Evolutionary conservation across 2,113 vertebrate species (phyloP), one percentile per base, ranked within the genome.

Genomic region (Hydrolagus affinis): DNA sequence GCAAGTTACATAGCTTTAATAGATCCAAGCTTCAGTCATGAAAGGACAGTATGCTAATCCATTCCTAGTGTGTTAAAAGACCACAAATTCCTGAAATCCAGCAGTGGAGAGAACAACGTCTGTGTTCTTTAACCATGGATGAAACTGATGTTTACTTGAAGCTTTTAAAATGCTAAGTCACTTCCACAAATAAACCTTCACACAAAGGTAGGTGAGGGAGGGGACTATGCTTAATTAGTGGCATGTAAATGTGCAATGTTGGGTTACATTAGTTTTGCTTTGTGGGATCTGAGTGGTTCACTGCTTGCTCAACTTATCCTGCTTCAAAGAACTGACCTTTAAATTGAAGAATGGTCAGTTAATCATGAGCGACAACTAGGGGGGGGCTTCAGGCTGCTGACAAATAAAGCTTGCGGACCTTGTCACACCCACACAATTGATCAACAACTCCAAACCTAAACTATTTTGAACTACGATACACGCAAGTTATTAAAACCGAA

Each of bases 241-340:
- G 44, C 6, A 44, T 44, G 44, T 44, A 44, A 44, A 44, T 44
- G 32, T 19, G 6, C 11, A 30, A 44, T 28, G 28, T 74, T 14
- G 8, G n/a, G 30, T 17, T 19, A 32, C 72, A 14, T 70, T 70
- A 74, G 32, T 74, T 44, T 17, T 9, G 4, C 72, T 44, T 30
- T 1, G 30, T 74, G 72, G 30, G 72, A 32, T 74, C 32, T 14
- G 72, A 44, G 28, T 32, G 14, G 28, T 17, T 28, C 28, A 7
- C 30, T 74, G 72, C 8, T 4, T 25, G 23, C 10, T 6, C 70
- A 4, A 25, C n/a, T 72, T 30, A 30, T 30, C 21, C 28, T 28
- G 70, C 25, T 72, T 19, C 72, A 74, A 74, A 73, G 28, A 14
- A 74, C 4, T 74, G 72, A 74, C 72, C 72, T 74, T 44, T 32